These are phyloP conservation scores for Agapornis canus DNA, from an alignment of 2,797 vertebrate species.

Conservation along the genomic window DNA sequence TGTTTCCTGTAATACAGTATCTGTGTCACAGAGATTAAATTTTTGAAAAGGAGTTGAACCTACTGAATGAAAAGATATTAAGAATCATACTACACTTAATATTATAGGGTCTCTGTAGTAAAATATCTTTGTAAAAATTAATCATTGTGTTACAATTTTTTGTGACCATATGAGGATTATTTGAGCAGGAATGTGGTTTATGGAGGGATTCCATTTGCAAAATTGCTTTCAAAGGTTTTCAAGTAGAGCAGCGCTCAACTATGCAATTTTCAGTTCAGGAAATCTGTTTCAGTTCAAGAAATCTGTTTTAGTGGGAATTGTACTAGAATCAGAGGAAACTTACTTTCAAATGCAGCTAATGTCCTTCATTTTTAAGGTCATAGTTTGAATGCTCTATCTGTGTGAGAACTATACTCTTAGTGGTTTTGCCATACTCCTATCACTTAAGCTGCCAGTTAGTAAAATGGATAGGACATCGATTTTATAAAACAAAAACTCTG, in stretches of 20 bases:
- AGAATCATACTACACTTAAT: background rate
- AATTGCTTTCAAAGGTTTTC: background rate
- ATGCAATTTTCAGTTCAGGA: background rate
- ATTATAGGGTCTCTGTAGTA: background rate
- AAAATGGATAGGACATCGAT: background rate
- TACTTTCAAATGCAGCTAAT: background rate
- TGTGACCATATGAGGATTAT: background rate
- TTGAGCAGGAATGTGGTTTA: background rate
- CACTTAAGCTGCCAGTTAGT: background rate
- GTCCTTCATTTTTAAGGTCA: background rate
- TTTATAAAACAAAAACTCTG: background rate
- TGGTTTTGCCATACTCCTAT: background rate
- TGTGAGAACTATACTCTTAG: background rate
- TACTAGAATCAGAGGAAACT: background rate
- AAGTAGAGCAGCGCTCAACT: background rate
- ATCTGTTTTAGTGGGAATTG: background rate
- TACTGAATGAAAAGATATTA: background rate
- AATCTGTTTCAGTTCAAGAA: background rate
- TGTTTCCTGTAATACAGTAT: background rate
- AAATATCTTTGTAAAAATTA: background rate
- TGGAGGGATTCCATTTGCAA: background rate
- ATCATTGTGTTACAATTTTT: background rate
- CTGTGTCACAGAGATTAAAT: background rate
- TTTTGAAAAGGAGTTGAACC: background rate
- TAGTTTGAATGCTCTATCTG: background rate